A percentile compares a stretch with the other conserved stretches of the same genome.
These are phyloP conservation scores for Origma solitaria DNA, from an alignment of 2,113 vertebrate genomes.

Conservation along the genomic window DNA sequence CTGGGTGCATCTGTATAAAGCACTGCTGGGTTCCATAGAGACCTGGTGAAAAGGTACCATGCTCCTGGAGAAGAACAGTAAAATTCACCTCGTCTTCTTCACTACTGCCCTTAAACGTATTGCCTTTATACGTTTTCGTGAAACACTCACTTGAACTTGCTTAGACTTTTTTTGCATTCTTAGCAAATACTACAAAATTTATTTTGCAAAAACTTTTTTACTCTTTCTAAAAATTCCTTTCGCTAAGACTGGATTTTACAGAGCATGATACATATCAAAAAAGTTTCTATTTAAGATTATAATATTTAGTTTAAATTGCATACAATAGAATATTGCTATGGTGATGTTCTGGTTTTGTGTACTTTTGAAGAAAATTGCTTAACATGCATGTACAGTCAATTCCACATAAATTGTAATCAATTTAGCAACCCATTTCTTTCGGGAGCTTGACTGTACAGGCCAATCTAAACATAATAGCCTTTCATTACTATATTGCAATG, in stretches of 20 bases:
- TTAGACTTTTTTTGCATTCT: not conserved
- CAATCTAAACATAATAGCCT: constrained; percentile 24
- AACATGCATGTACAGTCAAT: not conserved
- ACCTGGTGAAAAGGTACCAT: not conserved
- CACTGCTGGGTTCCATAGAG: not conserved
- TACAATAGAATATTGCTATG: not conserved
- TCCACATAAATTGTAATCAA: constrained; percentile 22
- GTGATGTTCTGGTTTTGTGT: constrained; percentile 3
- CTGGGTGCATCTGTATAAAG: not conserved
- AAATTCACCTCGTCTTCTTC: not conserved
- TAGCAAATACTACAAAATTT: not conserved
- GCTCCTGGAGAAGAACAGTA: not conserved
- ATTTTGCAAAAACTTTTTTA: not conserved
- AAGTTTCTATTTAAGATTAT: not conserved
- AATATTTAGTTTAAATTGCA: not conserved
- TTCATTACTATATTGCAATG: not conserved
- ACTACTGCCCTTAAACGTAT: not conserved
- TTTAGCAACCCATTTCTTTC: constrained; percentile 7
- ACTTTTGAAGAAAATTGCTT: constrained; percentile 28
- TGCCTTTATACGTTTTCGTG: not conserved
- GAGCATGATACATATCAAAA: not conserved
- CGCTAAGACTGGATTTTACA: not conserved
- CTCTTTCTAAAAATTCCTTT: not conserved
- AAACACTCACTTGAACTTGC: not conserved
- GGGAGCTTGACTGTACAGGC: not conserved